phyloP scores from a whole-genome alignment of 2,888 invertebrate species.

The Tridacna crocea region DNA sequence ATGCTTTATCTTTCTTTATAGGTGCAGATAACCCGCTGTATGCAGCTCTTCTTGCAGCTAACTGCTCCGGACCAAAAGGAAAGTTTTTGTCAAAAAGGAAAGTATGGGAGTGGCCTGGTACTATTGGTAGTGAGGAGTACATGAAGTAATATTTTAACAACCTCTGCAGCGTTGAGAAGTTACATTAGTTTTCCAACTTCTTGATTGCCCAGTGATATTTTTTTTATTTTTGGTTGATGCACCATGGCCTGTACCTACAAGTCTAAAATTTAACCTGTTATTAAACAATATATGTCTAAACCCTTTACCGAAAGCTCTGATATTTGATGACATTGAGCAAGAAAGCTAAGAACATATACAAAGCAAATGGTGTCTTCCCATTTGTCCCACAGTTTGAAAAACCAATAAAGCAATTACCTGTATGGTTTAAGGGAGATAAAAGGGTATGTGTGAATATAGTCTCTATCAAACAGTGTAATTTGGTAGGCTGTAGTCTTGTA shows the following conservation, averaged over 20 bases:
- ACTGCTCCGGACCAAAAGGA: constrained; percentile 20
- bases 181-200: not conserved
- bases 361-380: too few relatives aligned
- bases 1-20: constrained; percentile 32
- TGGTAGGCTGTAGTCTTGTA: too few relatives aligned
- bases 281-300: too few relatives aligned
- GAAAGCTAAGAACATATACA: too few relatives aligned
- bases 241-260: not conserved
- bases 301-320: too few relatives aligned
- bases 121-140: not conserved
- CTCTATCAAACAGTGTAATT: too few relatives aligned
- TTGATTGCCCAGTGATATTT: not conserved
- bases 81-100: constrained; percentile 1
- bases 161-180: not conserved
- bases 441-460: too few relatives aligned
- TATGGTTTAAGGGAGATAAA: too few relatives aligned
- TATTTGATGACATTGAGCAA: too few relatives aligned
- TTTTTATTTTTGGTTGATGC: not conserved
- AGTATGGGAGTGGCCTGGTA: constrained; percentile 2
- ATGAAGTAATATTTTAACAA: not conserved
- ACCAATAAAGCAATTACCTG: too few relatives aligned
- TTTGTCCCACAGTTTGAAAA: too few relatives aligned
- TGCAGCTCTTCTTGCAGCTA: constrained; percentile 66
- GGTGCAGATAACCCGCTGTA: constrained; percentile 73
- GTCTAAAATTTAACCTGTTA: not conserved